phyloP scores from a whole-genome alignment of 2,113 vertebrate genomes.

The Alethe diademata region DNA sequence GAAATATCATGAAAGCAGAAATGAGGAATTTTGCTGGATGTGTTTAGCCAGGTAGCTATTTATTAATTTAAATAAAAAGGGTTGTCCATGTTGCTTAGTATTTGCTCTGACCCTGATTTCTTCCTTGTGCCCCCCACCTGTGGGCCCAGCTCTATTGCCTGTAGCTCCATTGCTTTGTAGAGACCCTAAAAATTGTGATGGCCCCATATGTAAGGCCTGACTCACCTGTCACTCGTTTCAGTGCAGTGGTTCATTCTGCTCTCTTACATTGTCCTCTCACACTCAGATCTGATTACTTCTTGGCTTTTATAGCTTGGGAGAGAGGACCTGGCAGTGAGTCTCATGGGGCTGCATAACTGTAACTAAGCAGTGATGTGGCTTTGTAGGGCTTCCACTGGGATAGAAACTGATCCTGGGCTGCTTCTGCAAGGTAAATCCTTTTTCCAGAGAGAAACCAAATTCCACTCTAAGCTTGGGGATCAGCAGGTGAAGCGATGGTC shows the following conservation, averaged over 20 bases:
- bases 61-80: neutral
- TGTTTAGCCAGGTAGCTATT: neutral
- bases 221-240: neutral
- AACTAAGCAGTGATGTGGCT: neutral
- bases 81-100: neutral
- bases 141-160: neutral
- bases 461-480: neutral
- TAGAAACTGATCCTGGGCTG: neutral
- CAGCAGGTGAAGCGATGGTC: neutral
- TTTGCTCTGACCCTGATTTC: neutral
- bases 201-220: neutral
- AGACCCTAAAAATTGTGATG: neutral
- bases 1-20: neutral
- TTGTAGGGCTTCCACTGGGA: neutral
- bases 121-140: neutral
- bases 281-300: neutral
- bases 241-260: neutral
- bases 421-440: neutral
- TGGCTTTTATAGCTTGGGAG: neutral
- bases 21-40: neutral
- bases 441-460: neutral
- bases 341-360: neutral
- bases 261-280: neutral
- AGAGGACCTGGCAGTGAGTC: neutral
- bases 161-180: neutral